Percentiles rank a stretch among this genome's conserved stretches.
phyloP scores from a whole-genome alignment of 2,113 vertebrate species.

The Geococcyx californianus region DNA sequence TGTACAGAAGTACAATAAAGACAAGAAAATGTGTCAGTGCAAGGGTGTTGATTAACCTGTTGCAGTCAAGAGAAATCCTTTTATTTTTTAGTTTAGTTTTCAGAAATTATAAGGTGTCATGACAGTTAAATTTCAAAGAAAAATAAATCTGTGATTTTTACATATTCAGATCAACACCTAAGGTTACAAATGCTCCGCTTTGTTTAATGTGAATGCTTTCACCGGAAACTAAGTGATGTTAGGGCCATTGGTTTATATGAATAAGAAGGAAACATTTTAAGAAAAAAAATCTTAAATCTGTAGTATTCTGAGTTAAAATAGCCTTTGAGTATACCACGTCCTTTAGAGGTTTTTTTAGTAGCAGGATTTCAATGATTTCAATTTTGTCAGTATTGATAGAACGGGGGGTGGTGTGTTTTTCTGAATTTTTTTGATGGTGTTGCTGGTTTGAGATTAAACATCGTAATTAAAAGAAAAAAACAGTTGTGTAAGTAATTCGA shows the following conservation, averaged over 20 bases:
- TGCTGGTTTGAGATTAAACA: background rate
- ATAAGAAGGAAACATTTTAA: background rate
- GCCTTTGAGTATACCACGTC: background rate
- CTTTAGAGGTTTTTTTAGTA: background rate
- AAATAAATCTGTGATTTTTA: background rate
- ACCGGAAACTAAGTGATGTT: background rate
- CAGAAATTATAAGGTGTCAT: background rate
- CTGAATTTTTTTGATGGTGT: background rate
- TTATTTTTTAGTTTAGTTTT: background rate
- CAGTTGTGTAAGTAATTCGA: background rate
- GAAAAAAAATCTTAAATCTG: background rate
- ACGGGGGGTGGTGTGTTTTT: rapidly evolving
- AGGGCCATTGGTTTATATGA: background rate
- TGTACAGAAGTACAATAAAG: background rate
- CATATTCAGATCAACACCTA: background rate
- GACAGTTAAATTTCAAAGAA: background rate
- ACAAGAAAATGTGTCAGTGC: background rate
- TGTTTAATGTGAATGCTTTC: background rate
- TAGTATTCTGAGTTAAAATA: background rate
- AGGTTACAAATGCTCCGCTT: background rate
- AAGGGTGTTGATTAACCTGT: background rate
- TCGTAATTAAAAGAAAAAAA: background rate
- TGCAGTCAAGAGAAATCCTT: background rate
- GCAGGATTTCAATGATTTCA: background rate
- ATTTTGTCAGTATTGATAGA: background rate